A percentile compares a stretch with the other conserved stretches of the same genome.
phyloP scores from a whole-genome alignment of 2,113 vertebrate species.

The Melanotaenia duboulayi region DNA sequence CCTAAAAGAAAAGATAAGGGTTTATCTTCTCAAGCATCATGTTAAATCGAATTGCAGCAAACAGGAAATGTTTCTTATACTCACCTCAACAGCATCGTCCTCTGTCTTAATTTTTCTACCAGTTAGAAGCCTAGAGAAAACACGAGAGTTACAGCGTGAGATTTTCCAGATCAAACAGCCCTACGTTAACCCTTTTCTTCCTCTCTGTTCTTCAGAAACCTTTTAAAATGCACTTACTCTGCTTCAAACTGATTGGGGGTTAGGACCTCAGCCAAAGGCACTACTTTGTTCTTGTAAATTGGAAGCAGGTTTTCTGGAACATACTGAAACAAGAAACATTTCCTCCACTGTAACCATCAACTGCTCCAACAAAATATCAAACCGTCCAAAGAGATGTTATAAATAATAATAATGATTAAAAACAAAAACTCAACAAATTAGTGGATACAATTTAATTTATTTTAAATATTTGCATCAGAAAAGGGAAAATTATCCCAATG shows the following conservation, averaged over 20 bases:
- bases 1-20: conserved; percentile 76
- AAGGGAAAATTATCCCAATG: too few relatives aligned
- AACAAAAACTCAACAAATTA: too few relatives aligned
- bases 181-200: not conserved
- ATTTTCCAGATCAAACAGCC: not conserved
- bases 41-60: conserved; percentile 3
- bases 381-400: not conserved
- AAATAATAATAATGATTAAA: not conserved
- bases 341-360: not conserved
- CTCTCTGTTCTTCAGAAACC: not conserved
- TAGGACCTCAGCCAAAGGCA: conserved; percentile 93
- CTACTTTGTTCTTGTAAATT: conserved; percentile 91
- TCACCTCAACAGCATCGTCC: conserved; percentile 90
- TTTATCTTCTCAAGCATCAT: conserved; percentile 12
- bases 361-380: not conserved
- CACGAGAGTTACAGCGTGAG: not conserved
- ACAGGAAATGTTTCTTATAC: conserved; percentile 13
- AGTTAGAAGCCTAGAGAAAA: conserved; percentile 86
- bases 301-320: conserved; percentile 93
- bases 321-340: conserved; percentile 82
- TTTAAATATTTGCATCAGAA: not conserved
- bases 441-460: too few relatives aligned
- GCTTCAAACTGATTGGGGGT: conserved; percentile 99
- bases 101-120: conserved; percentile 90
- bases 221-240: conserved; percentile 86